Evolutionary conservation across 2,888 invertebrate genomes (phyloP).

Genomic region (Ophion ellenae): DNA sequence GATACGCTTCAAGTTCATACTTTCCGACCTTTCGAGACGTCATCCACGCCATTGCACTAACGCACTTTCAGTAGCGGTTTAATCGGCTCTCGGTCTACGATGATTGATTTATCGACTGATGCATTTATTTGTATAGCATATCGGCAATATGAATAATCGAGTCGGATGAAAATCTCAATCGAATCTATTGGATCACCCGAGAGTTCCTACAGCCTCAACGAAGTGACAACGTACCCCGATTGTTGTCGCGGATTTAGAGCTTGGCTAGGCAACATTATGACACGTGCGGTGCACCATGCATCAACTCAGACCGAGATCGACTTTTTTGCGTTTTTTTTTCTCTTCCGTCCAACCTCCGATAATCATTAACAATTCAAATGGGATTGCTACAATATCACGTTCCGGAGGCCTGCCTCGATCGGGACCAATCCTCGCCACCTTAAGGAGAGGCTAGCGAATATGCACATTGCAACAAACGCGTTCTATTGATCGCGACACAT

Average conservation of each 20-base stretch:
- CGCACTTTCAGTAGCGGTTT: too few species aligned
- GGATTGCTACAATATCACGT: conserved; percentile 83
- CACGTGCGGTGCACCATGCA: conserved; percentile 26
- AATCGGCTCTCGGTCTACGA: too few species aligned
- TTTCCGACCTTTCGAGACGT: too few species aligned
- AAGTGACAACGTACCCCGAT: conserved; percentile 59
- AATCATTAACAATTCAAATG: conserved; percentile 82
- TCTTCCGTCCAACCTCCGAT: conserved; percentile 62
- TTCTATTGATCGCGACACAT: conserved; percentile 48
- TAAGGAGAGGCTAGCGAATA: conserved; percentile 43
- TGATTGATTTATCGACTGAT: not conserved
- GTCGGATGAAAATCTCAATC: conserved; percentile 12
- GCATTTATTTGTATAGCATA: not conserved
- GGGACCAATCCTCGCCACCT: conserved; percentile 74
- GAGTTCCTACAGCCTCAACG: conserved; percentile 28
- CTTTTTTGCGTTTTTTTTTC: conserved; percentile 42
- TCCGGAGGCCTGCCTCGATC: conserved; percentile 80
- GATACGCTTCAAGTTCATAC: too few species aligned
- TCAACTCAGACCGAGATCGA: conserved; percentile 37
- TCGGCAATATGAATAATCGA: not conserved
- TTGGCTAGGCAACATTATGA: conserved; percentile 17
- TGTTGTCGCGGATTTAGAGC: conserved; percentile 48
- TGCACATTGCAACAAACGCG: conserved; percentile 22
- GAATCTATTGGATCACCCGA: not conserved
- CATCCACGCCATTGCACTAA: too few species aligned